Evolutionary conservation across 2,113 vertebrate species (phyloP).

Genomic region (Euleptes europaea): DNA sequence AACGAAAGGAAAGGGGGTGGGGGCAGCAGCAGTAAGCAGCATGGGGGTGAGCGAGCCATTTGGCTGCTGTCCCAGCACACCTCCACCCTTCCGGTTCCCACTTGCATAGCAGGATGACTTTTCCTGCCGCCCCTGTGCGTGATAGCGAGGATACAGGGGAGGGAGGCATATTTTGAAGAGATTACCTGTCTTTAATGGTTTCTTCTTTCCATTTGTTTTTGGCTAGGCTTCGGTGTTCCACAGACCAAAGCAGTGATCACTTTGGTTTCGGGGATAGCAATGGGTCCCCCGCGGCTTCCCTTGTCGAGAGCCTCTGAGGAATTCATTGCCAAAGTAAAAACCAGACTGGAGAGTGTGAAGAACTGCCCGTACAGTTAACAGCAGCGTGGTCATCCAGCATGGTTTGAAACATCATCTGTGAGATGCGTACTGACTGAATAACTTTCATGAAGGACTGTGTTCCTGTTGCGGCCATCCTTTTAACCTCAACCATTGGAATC

Average conservation of each 20-base stretch:
- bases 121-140: fast-evolving
- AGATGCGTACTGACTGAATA: background rate
- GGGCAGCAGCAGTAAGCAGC: no score
- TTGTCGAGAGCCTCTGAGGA: constrained; percentile 72
- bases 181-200: background rate
- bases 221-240: constrained; percentile 87
- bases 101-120: no score
- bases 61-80: no score
- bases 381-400: fast-evolving
- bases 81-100: no score
- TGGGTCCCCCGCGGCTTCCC: constrained; percentile 92
- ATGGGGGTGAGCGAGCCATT: no score
- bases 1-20: no score
- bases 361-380: constrained; percentile 32
- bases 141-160: background rate
- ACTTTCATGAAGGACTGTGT: constrained; percentile 45
- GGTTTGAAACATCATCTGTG: background rate
- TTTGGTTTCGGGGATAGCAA: constrained; percentile 83
- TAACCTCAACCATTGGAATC: background rate
- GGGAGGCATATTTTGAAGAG: background rate
- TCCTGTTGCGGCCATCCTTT: background rate
- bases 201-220: constrained; percentile 23
- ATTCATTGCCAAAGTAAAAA: constrained; percentile 58
- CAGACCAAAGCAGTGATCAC: constrained; percentile 92
- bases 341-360: constrained; percentile 76